Conservation (phyloP, 2,888 invertebrate genomes). For the Monoplex corrugatus region DNA sequence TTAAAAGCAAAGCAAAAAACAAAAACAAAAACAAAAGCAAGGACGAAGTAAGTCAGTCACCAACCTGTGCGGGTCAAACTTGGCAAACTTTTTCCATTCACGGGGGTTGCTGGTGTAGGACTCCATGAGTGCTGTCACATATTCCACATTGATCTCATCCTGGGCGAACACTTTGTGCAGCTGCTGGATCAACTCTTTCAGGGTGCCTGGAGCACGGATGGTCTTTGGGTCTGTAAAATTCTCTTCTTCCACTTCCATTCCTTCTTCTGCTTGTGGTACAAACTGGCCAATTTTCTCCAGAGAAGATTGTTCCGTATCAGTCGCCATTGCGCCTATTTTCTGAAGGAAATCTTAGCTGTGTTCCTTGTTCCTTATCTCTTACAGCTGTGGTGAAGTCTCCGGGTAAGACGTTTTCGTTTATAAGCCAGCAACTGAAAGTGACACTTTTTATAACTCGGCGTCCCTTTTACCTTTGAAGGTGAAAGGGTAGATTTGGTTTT, state of each 20-base stretch:
- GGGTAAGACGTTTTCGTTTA: no score
- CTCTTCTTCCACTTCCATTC: neutral
- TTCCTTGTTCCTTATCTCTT: no score
- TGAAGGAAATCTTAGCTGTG: no score
- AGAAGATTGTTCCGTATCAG: no score
- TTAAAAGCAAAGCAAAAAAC: neutral
- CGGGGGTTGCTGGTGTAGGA: slow-evolving; percentile 92
- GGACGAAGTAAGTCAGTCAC: slow-evolving; percentile 50
- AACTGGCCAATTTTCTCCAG: no score
- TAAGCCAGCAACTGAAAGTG: no score
- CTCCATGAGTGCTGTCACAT: slow-evolving; percentile 90
- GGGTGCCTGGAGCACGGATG: slow-evolving; percentile 63
- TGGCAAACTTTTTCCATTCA: slow-evolving; percentile 97
- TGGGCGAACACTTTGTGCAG: slow-evolving; percentile 89
- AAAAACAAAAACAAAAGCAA: neutral
- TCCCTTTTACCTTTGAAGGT: no score
- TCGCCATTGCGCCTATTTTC: no score
- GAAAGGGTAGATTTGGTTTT: no score
- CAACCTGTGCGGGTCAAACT: slow-evolving; percentile 95
- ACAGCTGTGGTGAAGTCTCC: no score
- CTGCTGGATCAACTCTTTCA: slow-evolving; percentile 82
- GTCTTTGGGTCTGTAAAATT: slow-evolving; percentile 55
- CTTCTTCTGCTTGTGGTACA: neutral
- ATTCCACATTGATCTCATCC: slow-evolving; percentile 93
- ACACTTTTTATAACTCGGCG: no score